Evolutionary conservation across 2,113 vertebrate genomes (phyloP), one percentile per base, ranked within the genome.

Genomic region (Seriola rivoliana): DNA sequence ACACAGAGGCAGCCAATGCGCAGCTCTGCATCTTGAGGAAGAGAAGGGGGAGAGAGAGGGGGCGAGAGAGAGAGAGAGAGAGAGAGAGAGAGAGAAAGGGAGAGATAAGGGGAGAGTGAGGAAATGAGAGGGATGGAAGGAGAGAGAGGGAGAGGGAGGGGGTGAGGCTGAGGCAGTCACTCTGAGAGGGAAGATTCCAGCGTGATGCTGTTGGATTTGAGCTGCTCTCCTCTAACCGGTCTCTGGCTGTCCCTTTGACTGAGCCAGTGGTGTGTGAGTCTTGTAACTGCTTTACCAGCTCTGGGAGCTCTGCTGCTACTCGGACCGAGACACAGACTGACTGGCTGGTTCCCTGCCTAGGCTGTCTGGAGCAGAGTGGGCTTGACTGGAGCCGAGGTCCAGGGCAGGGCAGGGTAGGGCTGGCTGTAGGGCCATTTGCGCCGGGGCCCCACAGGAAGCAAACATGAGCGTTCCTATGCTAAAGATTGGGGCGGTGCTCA

Each of bases 401-500:
- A 87, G 88, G 81, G 84, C 71, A 85, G 65, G 62, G 65, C 67
- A 81, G 93, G 89, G 89, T 32, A 89, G 85, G 86, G 86, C 78
- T 60, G 90, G 90, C 84, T 88, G 78, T 71, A 65, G 90, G 92
- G 93, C 92, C 88, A 67, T 81, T 81, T 84, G 91, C 85, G 66
- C 91, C 78, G 88, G 85, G 88, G 82, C 84, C 88, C 84, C 84
- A 83, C 75, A 77, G 91, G 89, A 92, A 90, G 89, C 85, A 88
- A 93, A 90, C 84, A 97, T 97, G 96, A 96, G 94, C 40, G 96
- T 97, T 78, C 96, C 97, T 63, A 94, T 97, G 94, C 92, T 97
- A 82, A 97, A 97, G 94, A 97, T 97, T 66, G 97, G 97, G 80
- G 97, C 96, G 86, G 96, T 97, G 94, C 97, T 97, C 91, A 97